Base-by-base conservation (phyloP, 2,113 vertebrate genomes). In the Galbula dea region DNA sequence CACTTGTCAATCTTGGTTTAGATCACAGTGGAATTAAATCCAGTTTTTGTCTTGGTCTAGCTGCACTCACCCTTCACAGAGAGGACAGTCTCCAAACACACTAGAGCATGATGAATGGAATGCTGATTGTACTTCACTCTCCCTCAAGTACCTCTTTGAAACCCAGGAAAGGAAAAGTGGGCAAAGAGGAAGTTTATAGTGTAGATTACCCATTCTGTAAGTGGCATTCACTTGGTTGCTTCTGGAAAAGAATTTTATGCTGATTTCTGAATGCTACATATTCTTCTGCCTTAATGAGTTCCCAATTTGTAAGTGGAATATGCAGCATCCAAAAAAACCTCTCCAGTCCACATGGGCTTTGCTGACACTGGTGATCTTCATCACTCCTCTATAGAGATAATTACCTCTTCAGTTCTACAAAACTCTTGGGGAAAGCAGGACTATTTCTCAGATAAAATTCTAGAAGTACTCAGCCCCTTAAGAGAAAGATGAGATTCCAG, bases 111-210 rank as follows among this genome's bases (percentile, higher is more conserved):
- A 59, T 86, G 62, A 95, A 96, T 78, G 45, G 81, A 86, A 89
- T 82, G 86, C 86, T 92, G 65, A 95, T 89, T 95, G 73, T 76
- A 61, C 68, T 90, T 82, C 17, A 90, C 62, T 92, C 77, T 95
- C 77, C 66, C 32, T 94, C 77, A 93, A 95, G 86, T 22, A 72
- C 77, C 81, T 95, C 92, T 92, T 48, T 54, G 77, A 90, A 96
- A 79, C 8, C 41, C 66, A 86, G 58, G 58, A 92, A 88, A 74
- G 37, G n/a, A 51, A 27, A 80, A 93, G 54, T 12, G 45, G 61
- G 83, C 26, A 93, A 79, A 84, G 26, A 34, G 45, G 83, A 92
- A 94, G 74, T 82, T 34, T 85, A 71, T 41, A 54, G 58, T 34
- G 23, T 41, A 73, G 89, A 91, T 46, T 41, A 87, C 46, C 75